Conservation (phyloP, 2,797 vertebrate species). For the Crax fasciolata region DNA sequence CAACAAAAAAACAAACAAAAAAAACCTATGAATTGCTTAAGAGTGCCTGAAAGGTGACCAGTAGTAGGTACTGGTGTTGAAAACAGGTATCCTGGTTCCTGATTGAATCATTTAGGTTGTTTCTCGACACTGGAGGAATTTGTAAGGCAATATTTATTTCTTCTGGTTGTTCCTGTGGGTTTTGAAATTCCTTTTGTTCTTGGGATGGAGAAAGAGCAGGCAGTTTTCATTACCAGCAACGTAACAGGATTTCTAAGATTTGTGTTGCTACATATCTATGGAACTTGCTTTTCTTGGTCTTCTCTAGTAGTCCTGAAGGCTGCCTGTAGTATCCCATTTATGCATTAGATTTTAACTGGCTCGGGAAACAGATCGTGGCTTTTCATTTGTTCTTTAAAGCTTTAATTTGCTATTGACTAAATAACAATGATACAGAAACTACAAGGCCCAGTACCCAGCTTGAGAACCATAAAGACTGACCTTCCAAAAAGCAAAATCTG, state of each 20-base stretch:
- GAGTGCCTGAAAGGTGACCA: accelerated
- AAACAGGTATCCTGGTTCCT: background rate
- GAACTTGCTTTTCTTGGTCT: background rate
- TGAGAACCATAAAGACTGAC: background rate
- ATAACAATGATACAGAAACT: constrained; percentile 35
- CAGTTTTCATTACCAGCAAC: background rate
- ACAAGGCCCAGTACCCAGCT: background rate
- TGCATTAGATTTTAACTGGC: constrained; percentile 28
- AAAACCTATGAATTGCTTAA: background rate
- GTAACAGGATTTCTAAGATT: background rate
- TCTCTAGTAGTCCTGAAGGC: background rate
- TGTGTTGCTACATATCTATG: background rate
- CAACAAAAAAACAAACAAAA: background rate
- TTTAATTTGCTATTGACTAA: constrained; percentile 57
- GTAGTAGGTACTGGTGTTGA: background rate
- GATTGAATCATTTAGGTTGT: background rate
- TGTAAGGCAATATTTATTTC: constrained; percentile 17
- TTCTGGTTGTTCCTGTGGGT: background rate
- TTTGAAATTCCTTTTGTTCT: constrained; percentile 35
- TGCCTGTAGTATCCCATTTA: background rate
- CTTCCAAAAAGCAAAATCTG: constrained; percentile 32
- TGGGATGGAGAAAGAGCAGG: background rate
- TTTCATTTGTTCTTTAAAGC: constrained; percentile 52
- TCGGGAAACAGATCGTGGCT: background rate
- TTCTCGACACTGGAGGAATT: accelerated